Evolutionary conservation across 2,113 vertebrate species (phyloP), one percentile per base, ranked within the genome.

Genomic region (Leptosomus discolor): DNA sequence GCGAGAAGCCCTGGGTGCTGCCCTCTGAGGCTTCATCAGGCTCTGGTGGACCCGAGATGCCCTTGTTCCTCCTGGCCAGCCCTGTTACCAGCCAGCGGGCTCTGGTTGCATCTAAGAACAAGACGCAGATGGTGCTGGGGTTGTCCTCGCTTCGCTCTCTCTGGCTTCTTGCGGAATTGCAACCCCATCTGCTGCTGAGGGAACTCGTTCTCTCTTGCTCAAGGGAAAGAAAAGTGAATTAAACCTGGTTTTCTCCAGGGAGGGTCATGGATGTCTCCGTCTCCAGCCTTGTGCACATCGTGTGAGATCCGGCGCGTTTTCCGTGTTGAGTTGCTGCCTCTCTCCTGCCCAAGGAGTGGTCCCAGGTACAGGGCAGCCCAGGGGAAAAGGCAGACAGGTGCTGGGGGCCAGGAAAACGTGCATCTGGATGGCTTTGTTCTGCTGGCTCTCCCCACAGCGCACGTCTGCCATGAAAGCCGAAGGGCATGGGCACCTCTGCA

Each of bases 401-500:
- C 37, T 3, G 3, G 16, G 16, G 37, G 57, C 50, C 12, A 21
- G 63, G 56, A 51, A 29, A 57, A 70, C 3, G 19, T 3, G 37
- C 8, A 3, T 23, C 36, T 56, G 54, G 60, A 12, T 13, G 70
- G 9, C 37, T 54, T 27, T 27, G n/a, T 2, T 2, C 18, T 45
- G 69, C 39, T 51, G 64, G 37, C n/a, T 75, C 39, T 68, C n/a
- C 26, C 56, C 2, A 2, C 8, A 6, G 21, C 1, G 24, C 30
- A 8, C 4, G 5, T n/a, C 54, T 73, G 57, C 16, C 15, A 5
- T 3, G 34, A 24, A 45, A 54, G 21, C 48, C 2, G 12, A 69
- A 54, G 36, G 2, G 3, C 61, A 63, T 3, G 2, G 43, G 8
- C 15, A 18, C 34, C 17, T 34, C 43, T 0, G 1, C 2, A 1